Evolutionary conservation across 2,888 invertebrate species (phyloP).

Genomic region (Cryptocephalus primarius): DNA sequence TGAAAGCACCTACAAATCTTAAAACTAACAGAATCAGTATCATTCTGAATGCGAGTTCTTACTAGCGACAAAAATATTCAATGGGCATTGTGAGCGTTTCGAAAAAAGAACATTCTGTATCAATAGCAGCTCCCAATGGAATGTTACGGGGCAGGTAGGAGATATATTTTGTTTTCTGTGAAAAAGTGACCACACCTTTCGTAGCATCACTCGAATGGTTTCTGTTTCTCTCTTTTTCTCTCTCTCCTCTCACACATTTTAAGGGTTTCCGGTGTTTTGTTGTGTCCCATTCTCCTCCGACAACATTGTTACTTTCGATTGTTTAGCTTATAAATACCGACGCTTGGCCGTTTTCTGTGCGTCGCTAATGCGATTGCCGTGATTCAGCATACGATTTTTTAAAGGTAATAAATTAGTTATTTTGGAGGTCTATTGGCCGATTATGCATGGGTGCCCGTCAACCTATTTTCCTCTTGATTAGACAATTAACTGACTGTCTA

Average conservation of each 20-base stretch:
- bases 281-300: conserved; percentile 31
- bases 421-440: conserved; percentile 1
- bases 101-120: conserved; percentile 12
- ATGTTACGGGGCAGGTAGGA: too few species aligned
- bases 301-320: conserved; percentile 34
- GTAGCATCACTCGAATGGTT: conserved; percentile 17
- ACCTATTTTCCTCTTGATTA: too few species aligned
- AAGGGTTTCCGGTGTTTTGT: conserved; percentile 39
- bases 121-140: background rate
- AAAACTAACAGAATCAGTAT: conserved; percentile 20
- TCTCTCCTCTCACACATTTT: conserved; percentile 37
- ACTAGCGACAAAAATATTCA: conserved; percentile 14
- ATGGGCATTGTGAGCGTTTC: conserved; percentile 15
- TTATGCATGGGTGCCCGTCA: too few species aligned
- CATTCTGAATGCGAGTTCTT: conserved; percentile 13
- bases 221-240: conserved; percentile 11
- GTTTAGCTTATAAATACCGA: conserved; percentile 35
- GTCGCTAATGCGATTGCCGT: conserved; percentile 21
- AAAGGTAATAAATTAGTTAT: conserved; percentile 9
- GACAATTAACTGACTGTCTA: too few species aligned
- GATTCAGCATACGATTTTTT: conserved; percentile 24
- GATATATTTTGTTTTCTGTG: conserved; percentile 22
- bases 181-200: conserved; percentile 40
- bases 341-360: conserved; percentile 26
- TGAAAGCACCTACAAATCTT: conserved; percentile 9